Base-by-base conservation (phyloP, 2,113 vertebrate genomes). In the Pampusana beccarii region DNA sequence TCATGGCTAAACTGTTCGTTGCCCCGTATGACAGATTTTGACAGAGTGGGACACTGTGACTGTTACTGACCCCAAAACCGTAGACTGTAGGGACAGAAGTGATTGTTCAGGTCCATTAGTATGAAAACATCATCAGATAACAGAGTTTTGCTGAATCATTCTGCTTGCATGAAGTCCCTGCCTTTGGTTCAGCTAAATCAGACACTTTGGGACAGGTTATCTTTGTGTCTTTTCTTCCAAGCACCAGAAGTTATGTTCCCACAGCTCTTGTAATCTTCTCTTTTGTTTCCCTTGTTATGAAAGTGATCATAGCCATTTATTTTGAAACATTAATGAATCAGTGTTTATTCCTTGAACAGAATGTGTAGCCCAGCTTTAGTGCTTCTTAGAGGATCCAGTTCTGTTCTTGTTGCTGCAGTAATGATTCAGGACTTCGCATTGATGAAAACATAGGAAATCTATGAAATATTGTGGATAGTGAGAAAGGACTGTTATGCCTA, bases 301-400 rank as follows among this genome's bases (percentile, higher is more conserved):
- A 91, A 93, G 79, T 57, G 83, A 86, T 91, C 29, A 5, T 75
- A 85, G 26, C 53, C 77, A 36, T 95, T 94, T 92, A 93, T 94
- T 90, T 90, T 88, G 64, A 88, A 93, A 79, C n/a, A 65, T 80
- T 91, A 3, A 62, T 95, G 70, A 94, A 88, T 93, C 75, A 75
- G 51, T 84, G 75, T 78, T 94, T 85, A 80, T 85, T 89, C 34
- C 75, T 90, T 66, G 74, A 94, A 88, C 67, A 90, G 79, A 92
- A 51, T 69, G 53, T 91, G 75, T 89, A 38, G 73, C 61, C 56
- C 85, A 83, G 51, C 75, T 87, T 69, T 72, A 93, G n/a, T 57
- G 38, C 64, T 73, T 93, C 34, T 34, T 74, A 42, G 29, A 71
- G 38, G 53, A 82, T 88, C 44, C 51, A 54, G 0, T 80, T 94